Evolutionary conservation across 2,113 vertebrate genomes (phyloP).

Genomic region (Trichechus manatus): DNA sequence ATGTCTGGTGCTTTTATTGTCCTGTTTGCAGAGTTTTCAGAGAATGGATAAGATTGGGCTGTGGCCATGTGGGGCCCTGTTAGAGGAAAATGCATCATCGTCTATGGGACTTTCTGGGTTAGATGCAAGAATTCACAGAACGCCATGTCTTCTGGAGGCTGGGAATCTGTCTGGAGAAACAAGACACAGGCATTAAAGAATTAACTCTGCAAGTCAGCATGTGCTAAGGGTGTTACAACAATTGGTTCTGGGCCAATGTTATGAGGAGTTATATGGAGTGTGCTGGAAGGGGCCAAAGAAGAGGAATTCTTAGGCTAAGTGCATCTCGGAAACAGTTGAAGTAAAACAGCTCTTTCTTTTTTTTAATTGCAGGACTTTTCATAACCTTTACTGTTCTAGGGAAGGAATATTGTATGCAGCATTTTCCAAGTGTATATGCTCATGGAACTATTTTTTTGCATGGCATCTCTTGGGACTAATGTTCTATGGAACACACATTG

Average conservation of each 20-base stretch:
- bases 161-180: not conserved
- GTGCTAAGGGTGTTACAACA: not conserved
- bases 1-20: not conserved
- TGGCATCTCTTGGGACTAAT: constrained; percentile 43
- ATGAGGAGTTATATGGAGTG: not conserved
- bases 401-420: not conserved
- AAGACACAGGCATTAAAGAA: not conserved
- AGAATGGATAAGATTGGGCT: not conserved
- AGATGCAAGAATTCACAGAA: not conserved
- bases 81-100: not conserved
- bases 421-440: constrained; percentile 48
- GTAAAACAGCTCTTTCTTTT: not conserved
- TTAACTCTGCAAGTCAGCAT: not conserved
- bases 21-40: not conserved
- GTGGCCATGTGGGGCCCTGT: not conserved
- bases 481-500: not conserved
- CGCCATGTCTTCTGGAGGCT: not conserved
- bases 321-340: constrained; percentile 50
- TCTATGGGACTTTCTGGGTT: not conserved
- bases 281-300: not conserved
- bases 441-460: constrained; percentile 45
- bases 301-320: constrained; percentile 34
- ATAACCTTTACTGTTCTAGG: constrained; percentile 46
- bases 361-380: constrained; percentile 42
- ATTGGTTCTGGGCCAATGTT: not conserved